phyloP scores from a whole-genome alignment of 2,113 vertebrate species.

The Leptocoma aspasia region DNA sequence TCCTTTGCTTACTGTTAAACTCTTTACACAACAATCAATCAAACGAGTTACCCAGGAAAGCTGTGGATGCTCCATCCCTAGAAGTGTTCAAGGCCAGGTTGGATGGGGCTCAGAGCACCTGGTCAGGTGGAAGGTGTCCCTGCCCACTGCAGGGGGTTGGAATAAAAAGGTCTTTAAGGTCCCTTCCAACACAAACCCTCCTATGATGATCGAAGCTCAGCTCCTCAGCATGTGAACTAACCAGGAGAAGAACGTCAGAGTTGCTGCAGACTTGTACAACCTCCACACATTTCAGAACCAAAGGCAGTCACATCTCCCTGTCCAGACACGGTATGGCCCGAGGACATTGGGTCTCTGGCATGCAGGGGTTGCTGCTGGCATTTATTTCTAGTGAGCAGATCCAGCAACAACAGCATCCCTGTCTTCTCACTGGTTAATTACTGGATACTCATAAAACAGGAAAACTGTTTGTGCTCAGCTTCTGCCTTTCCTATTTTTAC shows the following conservation, averaged over 20 bases:
- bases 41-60: background rate
- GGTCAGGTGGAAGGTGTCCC: background rate
- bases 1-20: background rate
- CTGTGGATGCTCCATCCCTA: background rate
- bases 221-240: background rate
- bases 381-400: background rate
- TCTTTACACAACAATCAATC: background rate
- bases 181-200: background rate
- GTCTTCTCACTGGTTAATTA: background rate
- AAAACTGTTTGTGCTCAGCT: background rate
- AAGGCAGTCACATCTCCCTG: background rate
- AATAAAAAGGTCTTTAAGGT: background rate
- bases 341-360: background rate
- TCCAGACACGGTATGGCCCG: accelerated
- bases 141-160: background rate
- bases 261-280: background rate
- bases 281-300: background rate
- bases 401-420: background rate
- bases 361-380: accelerated
- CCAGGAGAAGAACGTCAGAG: background rate
- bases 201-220: background rate
- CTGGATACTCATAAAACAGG: background rate
- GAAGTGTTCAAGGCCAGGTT: accelerated
- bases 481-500: background rate
- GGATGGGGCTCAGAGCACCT: background rate